These are phyloP conservation scores for Pangasius sanitwongsei DNA, from an alignment of 2,797 vertebrate species.

Conservation along the genomic window DNA sequence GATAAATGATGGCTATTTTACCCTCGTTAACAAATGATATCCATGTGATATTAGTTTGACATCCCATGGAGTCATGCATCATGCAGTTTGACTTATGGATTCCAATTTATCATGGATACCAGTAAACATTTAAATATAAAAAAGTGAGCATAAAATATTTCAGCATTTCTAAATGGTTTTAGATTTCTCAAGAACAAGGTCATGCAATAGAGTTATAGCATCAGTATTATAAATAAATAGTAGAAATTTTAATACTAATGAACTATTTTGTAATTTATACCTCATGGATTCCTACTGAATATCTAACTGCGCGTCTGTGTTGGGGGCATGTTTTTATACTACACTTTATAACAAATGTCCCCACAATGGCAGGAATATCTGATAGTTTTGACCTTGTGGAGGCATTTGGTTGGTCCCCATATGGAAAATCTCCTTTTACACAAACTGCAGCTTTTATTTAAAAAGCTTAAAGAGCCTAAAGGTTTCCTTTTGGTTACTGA, in stretches of 20 bases:
- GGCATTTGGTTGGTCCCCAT: not conserved
- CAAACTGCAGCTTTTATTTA: not conserved
- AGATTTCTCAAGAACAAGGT: not conserved
- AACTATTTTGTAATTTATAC: not conserved
- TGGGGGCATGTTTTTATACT: not conserved
- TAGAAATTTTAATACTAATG: not conserved
- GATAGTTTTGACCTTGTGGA: not conserved
- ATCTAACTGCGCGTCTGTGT: not conserved
- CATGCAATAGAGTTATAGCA: not conserved
- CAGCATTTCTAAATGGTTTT: not conserved
- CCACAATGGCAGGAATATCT: not conserved
- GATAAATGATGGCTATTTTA: constrained; percentile 12
- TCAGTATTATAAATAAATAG: not conserved
- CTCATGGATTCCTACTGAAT: not conserved
- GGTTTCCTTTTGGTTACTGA: not conserved
- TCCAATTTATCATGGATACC: not conserved
- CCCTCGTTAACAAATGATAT: constrained; percentile 12
- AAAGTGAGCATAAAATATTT: not conserved
- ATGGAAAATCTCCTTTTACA: not conserved
- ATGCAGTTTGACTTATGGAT: not conserved
- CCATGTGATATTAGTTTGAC: not conserved
- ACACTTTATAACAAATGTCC: not conserved
- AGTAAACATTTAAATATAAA: constrained; percentile 1
- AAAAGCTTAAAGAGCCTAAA: not conserved
- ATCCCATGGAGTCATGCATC: not conserved